Conservation (phyloP, 2,888 invertebrate genomes). For the Glomeris marginata region DNA sequence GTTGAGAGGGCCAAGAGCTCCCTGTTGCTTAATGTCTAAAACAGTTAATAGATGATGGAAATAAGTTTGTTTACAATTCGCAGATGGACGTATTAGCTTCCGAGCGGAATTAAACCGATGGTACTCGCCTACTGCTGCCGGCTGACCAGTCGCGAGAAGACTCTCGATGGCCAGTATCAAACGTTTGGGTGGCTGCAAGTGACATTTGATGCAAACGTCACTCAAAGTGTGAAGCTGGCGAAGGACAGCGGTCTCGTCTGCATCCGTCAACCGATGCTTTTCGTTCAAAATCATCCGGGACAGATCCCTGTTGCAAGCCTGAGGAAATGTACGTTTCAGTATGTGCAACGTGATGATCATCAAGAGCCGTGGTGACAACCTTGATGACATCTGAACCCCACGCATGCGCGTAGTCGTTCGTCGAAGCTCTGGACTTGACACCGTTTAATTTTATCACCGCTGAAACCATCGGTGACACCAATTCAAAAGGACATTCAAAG, state of each 20-base stretch:
- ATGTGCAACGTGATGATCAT: too few relatives aligned
- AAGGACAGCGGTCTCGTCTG: slow-evolving; percentile 27
- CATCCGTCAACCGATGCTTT: slow-evolving; percentile 10
- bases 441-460: too few relatives aligned
- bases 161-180: slow-evolving; percentile 31
- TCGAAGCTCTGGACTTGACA: too few relatives aligned
- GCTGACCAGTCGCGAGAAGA: slow-evolving; percentile 26
- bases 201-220: slow-evolving; percentile 30
- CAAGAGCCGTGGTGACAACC: too few relatives aligned
- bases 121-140: slow-evolving; percentile 14
- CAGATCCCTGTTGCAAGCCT: slow-evolving; percentile 25
- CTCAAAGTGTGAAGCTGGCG: slow-evolving; percentile 32
- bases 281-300: slow-evolving; percentile 24
- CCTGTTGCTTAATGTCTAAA: too few relatives aligned
- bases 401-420: too few relatives aligned
- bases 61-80: neutral
- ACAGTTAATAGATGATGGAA: neutral
- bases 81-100: too few relatives aligned
- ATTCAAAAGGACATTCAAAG: too few relatives aligned
- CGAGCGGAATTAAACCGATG: neutral
- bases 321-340: too few relatives aligned
- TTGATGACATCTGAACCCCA: too few relatives aligned
- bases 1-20: slow-evolving; percentile 21
- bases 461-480: too few relatives aligned
- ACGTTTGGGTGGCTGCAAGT: slow-evolving; percentile 28